Base-by-base conservation (phyloP, 2,113 vertebrate genomes). In the Ctenomys sociabilis region DNA sequence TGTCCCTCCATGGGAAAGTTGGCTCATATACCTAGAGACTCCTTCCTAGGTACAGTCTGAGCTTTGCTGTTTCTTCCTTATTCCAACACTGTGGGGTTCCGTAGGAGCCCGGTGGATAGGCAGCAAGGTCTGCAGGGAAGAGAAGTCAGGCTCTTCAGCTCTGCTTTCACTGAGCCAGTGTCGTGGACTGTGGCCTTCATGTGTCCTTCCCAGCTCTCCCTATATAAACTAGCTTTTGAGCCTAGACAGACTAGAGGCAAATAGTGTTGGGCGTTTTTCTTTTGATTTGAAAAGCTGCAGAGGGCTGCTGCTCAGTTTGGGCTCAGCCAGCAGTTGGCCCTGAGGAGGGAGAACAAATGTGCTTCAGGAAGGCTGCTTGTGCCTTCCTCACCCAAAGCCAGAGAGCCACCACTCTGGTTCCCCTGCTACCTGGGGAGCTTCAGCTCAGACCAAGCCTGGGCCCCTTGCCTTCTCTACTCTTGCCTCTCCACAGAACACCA, bases 31-130 rank as follows among this genome's bases (percentile, higher is more conserved):
- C 52, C 78, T 64, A n/a, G 21, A 88, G 30, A 30, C 30, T 43
- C 3, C 2, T 75, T 63, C 40, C 35, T 57, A n/a, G 32, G 0
- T 35, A n/a, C 32, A 81, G 32, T 35, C n/a, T 52, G 73, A 13
- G 37, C 8, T 37, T 70, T 52, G 9, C 6, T 6, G 16, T 2
- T 9, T 37, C 0, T 72, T 63, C 43, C 3, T 12, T 0, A 0
- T 32, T 49, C 16, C 14, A 21, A 35, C 12, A 3, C 26, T 10
- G 17, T 8, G 10, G 26, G 68, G 13, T 2, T 17, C 21, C 1
- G 10, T 24, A 16, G 24, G 45, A 35, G 8, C 13, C 21, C 30
- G 32, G 3, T 17, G 35, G 28, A 0, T 17, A 19, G 37, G 1
- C 7, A 26, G 1, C 26, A 30, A 6, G 43, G 11, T 54, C 40